phyloP scores from a whole-genome alignment of 1,140 invertebrate species.

The Andrena cerasifolii region DNA sequence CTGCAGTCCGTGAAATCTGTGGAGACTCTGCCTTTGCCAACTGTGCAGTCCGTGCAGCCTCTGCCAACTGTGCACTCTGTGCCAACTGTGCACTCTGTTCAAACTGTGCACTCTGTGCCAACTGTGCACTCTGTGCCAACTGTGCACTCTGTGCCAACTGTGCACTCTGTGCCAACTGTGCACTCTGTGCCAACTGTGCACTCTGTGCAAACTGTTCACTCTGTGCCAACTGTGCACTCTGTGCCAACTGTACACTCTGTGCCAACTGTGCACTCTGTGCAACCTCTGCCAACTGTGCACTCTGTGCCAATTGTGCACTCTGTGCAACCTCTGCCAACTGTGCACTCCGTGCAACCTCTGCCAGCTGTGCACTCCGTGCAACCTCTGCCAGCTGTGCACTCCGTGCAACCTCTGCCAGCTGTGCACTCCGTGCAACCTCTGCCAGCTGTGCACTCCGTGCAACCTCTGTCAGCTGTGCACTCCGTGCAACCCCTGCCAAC shows the following conservation, averaged over 20 bases:
- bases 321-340: background rate
- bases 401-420: background rate
- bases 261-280: background rate
- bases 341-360: background rate
- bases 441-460: too few species aligned
- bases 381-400: background rate
- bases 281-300: background rate
- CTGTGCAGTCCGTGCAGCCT: background rate
- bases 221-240: background rate
- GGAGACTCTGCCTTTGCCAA: background rate
- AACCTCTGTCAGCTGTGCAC: background rate
- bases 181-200: background rate
- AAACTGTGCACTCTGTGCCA: background rate
- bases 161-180: background rate
- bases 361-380: background rate
- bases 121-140: background rate
- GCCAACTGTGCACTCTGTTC: background rate
- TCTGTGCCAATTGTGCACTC: too few species aligned
- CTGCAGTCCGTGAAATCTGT: slow-evolving; percentile 7
- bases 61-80: slow-evolving; percentile 9
- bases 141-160: background rate
- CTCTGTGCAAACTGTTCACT: background rate
- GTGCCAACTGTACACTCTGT: background rate
- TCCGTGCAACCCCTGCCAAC: background rate
- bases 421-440: background rate